Base-by-base conservation (phyloP, 2,888 invertebrate species). In the Drosophila vallismaia region DNA sequence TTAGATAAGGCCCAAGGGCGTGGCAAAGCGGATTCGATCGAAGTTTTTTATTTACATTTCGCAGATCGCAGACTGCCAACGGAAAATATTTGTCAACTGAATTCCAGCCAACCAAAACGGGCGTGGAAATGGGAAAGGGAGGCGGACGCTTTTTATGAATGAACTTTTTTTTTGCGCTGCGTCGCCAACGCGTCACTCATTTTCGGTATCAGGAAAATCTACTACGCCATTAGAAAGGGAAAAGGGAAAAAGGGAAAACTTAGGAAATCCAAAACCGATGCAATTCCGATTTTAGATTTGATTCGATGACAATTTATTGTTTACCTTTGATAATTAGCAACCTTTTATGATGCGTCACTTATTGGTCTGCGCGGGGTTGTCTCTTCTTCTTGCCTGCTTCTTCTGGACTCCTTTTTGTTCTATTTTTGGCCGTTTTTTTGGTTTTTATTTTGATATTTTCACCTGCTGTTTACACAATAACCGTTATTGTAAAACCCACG, bases 71-170 rank as follows among this genome's bases (percentile, higher is more conserved):
- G 31, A 26, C 56, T 3, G 12, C 8, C 31, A 19, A 38, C 19
- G 26, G 26, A 56, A 51, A 50, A 56, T 40, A 67, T 51, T 60
- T 60, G 59, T 12, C 31, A 48, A 49, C 59, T 33, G n/a, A 62
- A 59, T 58, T 58, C 60, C 59, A 49, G 42, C 19, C 19, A 19
- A 19, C 19, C 19, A 2, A 10, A 24, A 33, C 38, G 31, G 40
- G 10, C 59, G 28, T 14, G 40, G 38, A 36, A 28, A 28, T 5
- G 53, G 8, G 42, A 7, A 12, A 2, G 19, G 29, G 38, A 8
- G 51, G 29, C n/a, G 38, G 55, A 57, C 45, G 28, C 63, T 67
- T 84, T 84, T 80, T 84, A 84, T 80, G 80, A 80, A 80, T 80
- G 79, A 76, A 78, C 45, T 59, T 49, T 14, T 49, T 14, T 3